Evolutionary conservation across 2,888 invertebrate genomes (phyloP), one percentile per base, ranked within the genome.

Genomic region (Bedellia somnulentella): DNA sequence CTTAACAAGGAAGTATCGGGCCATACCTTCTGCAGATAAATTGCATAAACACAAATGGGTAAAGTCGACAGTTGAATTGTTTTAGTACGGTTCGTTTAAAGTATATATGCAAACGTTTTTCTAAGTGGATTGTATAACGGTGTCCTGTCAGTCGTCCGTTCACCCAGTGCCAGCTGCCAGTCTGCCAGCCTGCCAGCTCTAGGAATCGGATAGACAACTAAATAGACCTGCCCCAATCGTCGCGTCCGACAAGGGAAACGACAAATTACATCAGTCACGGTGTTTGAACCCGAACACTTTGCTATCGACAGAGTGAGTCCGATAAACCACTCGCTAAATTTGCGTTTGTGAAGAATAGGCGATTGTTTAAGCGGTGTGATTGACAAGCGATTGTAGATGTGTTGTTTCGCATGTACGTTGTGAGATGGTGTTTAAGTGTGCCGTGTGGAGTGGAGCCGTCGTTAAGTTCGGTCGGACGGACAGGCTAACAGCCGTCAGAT

Each of bases 101-200:
- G n/a, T n/a, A 54, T n/a, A n/a, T n/a, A n/a, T n/a, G 51, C 73
- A 63, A 71, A 68, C 61, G 66, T 70, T 73, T 73, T 75, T 73
- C 73, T 73, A 73, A 73, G 73, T 63, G 63, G 52, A 53, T 57
- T 59, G 56, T 55, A 66, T 63, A 71, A 73, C 71, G 68, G 73
- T 62, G 62, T 61, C 57, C 63, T 66, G 67, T 61, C 61, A 57
- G 57, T 49, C 60, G 49, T 28, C 31, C 54, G 52, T 60, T 58
- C 64, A 66, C 61, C 48, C 46, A 46, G 46, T 53, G 70, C 66
- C 71, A 70, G 71, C 68, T 73, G 73, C 67, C 73, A 66, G 58
- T 10, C 22, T 26, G 31, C 26, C 31, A 31, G 21, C n/a, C n/a
- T n/a, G n/a, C n/a, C n/a, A n/a, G 27, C 56, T 64, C 57, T 45